Base-by-base conservation (phyloP, 2,113 vertebrate genomes). In the Actenoides hombroni region DNA sequence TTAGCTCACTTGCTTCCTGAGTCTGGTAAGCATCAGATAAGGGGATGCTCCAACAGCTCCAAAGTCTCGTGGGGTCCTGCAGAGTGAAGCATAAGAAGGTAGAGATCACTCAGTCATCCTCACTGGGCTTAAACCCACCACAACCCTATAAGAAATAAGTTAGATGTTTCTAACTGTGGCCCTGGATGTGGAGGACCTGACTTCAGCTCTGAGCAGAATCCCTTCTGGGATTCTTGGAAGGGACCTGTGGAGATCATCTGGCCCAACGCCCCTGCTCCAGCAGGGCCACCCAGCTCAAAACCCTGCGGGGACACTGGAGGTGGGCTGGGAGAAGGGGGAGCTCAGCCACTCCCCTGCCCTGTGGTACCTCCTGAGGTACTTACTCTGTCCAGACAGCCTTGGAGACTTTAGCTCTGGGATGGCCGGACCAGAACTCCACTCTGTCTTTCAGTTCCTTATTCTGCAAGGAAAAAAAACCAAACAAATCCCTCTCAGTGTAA, bases 381-480 rank as follows among this genome's bases (percentile, higher is more conserved):
- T 95, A 98, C 98, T 88, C 94, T 46, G 96, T 94, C 19, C 65
- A 82, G 29, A 95, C 75, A 17, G 79, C 94, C 92, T 95, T 97
- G 5, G 97, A 98, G 7, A 61, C 76, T 40, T 77, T 96, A 4
- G 24, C 54, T 53, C 68, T 93, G 25, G 83, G 54, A 16, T 85
- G 91, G 29, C 92, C 79, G 9, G 96, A 94, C 75, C 94, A 94
- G n/a, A 95, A 51, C 4, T 97, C 90, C 73, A 98, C 96, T 78
- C 89, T 96, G 39, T 65, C 80, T 85, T 98, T 98, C 46, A 98
- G 87, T 63, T 98, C 97, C 92, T 97, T 97, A 91, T 98, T 98
- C 98, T 98, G 83, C 57, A 95, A 90, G 25, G 49, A 12, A 57
- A 60, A 67, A 24, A 56, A 15, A 28, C 3, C 5, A 56, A 44